Evolutionary conservation across 2,888 invertebrate genomes (phyloP).

Genomic region (Caenorhabditis zanzibari): DNA sequence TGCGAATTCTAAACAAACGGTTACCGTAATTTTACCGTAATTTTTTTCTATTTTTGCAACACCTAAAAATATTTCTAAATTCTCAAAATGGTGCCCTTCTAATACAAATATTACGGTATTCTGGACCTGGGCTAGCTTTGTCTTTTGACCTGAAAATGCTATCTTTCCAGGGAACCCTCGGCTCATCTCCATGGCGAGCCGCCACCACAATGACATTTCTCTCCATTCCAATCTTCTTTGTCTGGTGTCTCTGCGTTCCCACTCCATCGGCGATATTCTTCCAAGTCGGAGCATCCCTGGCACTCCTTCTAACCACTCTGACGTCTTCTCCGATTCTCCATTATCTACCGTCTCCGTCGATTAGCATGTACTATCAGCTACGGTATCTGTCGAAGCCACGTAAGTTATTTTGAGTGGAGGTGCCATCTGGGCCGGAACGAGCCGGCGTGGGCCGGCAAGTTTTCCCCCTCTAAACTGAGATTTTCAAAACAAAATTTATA

Average conservation of each 20-base stretch:
- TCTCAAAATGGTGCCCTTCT: no score
- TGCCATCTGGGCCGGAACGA: no score
- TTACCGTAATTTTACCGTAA: no score
- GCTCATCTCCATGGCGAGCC: constrained; percentile 74
- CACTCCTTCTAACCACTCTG: constrained; percentile 65
- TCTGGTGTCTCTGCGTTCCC: constrained; percentile 68
- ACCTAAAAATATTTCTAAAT: no score
- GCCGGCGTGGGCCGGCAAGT: no score
- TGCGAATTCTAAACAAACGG: constrained; percentile 1
- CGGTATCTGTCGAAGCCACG: constrained; percentile 68
- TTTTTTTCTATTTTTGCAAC: no score
- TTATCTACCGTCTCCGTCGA: constrained; percentile 74
- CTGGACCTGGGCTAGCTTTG: no score
- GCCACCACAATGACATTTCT: constrained; percentile 72
- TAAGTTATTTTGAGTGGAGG: constrained; percentile 64
- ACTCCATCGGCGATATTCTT: constrained; percentile 67
- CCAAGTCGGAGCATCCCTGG: constrained; percentile 67
- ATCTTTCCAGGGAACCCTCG: constrained; percentile 69
- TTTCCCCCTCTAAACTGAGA: no score
- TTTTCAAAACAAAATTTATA: no score
- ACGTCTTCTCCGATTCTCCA: constrained; percentile 73
- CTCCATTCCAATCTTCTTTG: constrained; percentile 67
- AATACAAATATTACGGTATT: no score
- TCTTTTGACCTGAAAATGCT: no score
- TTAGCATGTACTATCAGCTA: constrained; percentile 70